Evolutionary conservation across 2,113 vertebrate species (phyloP), one percentile per base, ranked within the genome.

Genomic region (Saguinus imperator): DNA sequence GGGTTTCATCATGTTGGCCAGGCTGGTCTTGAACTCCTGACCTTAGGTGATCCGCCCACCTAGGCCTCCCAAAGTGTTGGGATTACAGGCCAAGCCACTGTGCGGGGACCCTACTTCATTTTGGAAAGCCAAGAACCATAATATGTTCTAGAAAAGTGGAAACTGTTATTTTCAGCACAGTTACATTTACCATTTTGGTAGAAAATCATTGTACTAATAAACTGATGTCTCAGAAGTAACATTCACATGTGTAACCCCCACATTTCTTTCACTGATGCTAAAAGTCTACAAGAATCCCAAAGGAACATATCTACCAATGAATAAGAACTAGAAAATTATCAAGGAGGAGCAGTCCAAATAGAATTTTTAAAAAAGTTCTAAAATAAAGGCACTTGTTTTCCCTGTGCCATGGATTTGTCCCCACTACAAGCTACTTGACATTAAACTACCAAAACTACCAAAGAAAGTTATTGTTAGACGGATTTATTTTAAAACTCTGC

Each of bases 91-190:
- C 35, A 14, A 68, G 66, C 66, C 66, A 68, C 32, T 6, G 29
- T 6, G 16, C 66, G 1, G 0, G 32, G 66, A 32, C 66, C 32
- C 25, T 72, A 23, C 35, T 89, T 61, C 55, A 79, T 50, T 61
- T 89, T 77, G 35, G 25, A 35, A 83, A 58, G 40, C 40, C 3
- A 13, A 5, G 14, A 77, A 66, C 50, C 29, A 17, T 29, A 55
- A 75, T 45, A 70, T 14, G 1, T 17, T 25, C 32, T 58, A 58
- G 40, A 58, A 84, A 64, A 70, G 25, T 43, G 7, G 18, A 37
- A 93, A 89, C 37, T 72, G 70, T 80, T 68, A 32, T 82, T 89
- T 89, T 76, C 75, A 43, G 32, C 40, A 20, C 50, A 61, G 27
- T 61, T 50, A 48, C 37, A 25, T 45, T 55, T 37, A n/a, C 57